phyloP scores from a whole-genome alignment of 2,113 vertebrate species.

The Tenebrosternarchus preto region DNA sequence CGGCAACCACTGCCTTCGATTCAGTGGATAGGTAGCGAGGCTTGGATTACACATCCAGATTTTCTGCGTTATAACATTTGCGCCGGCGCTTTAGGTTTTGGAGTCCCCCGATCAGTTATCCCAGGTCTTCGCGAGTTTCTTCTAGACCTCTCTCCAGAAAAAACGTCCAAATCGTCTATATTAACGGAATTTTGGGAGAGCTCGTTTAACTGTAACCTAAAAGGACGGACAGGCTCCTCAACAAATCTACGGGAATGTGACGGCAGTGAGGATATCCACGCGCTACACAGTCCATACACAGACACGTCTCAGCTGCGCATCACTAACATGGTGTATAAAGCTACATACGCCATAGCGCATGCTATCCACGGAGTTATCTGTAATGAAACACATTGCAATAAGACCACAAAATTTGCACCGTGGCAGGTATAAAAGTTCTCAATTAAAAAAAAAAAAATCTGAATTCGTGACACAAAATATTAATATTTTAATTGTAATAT shows the following conservation, averaged over 20 bases:
- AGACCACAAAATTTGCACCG: constrained; percentile 44
- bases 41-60: too few relatives aligned
- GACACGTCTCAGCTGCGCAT: constrained; percentile 67
- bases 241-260: constrained; percentile 56
- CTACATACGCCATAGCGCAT: constrained; percentile 67
- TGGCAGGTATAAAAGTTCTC: constrained; percentile 53
- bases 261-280: constrained; percentile 60
- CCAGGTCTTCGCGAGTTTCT: constrained; percentile 68
- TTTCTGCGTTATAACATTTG: too few relatives aligned
- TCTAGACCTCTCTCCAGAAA: constrained; percentile 52
- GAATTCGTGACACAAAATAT: constrained; percentile 53
- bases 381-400: constrained; percentile 52
- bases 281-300: constrained; percentile 59
- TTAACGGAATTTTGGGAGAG: constrained; percentile 71
- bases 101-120: too few relatives aligned
- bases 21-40: too few relatives aligned
- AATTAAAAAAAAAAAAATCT: constrained; percentile 60
- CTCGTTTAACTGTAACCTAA: constrained; percentile 63
- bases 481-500: not conserved
- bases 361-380: constrained; percentile 61
- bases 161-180: constrained; percentile 52
- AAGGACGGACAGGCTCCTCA: not conserved
- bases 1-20: too few relatives aligned
- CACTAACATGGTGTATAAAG: constrained; percentile 70
- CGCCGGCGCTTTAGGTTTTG: too few relatives aligned